Evolutionary conservation across 2,888 invertebrate species (phyloP).

Genomic region (Pandemis corylana): DNA sequence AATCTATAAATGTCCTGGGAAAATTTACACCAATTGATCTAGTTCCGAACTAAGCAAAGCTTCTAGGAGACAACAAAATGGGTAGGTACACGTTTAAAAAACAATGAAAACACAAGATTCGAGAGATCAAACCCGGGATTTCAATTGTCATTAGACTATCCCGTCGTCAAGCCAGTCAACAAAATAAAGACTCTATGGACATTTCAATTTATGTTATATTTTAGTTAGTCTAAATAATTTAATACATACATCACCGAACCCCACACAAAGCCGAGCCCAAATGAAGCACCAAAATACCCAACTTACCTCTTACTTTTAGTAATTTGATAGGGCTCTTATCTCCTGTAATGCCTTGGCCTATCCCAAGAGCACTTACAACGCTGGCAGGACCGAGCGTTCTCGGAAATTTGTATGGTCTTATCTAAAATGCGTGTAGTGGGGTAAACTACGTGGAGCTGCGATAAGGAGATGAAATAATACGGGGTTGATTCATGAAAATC

Average conservation of each 20-base stretch:
- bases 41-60: too few species aligned
- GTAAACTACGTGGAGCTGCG: conserved; percentile 3
- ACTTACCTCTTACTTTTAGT: conserved; percentile 25
- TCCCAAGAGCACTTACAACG: conserved; percentile 20
- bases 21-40: too few species aligned
- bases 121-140: too few species aligned
- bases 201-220: too few species aligned
- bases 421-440: conserved; percentile 17
- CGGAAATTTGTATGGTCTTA: conserved; percentile 16
- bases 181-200: too few species aligned
- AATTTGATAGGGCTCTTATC: conserved; percentile 30
- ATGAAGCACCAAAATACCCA: conserved; percentile 6
- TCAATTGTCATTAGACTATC: too few species aligned
- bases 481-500: background rate
- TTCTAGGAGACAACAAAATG: too few species aligned
- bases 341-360: conserved; percentile 4
- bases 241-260: background rate
- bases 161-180: too few species aligned
- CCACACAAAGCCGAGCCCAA: background rate
- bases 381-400: conserved; percentile 1
- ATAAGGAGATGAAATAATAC: conserved; percentile 1
- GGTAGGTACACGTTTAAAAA: too few species aligned
- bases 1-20: too few species aligned
- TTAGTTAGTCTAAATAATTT: background rate
- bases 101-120: too few species aligned